Percentiles rank a stretch among this genome's conserved stretches.
These are phyloP conservation scores for Pyrgus malvae DNA, from an alignment of 2,888 invertebrate species.

Conservation along the genomic window DNA sequence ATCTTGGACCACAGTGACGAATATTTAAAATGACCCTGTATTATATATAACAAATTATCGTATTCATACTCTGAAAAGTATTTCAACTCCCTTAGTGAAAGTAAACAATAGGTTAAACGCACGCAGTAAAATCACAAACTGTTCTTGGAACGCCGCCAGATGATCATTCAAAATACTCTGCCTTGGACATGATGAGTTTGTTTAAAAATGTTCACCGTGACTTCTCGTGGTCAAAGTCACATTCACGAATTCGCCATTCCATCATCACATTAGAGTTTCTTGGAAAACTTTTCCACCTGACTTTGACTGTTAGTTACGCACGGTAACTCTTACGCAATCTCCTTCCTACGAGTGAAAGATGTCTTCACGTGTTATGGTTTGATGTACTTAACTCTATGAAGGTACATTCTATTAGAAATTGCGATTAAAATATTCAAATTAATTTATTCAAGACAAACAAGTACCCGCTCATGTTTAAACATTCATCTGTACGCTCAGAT, in stretches of 20 bases:
- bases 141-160: conserved; percentile 59
- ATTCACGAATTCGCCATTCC: not conserved
- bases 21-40: too few species aligned
- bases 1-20: too few species aligned
- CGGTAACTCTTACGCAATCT: not conserved
- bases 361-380: not conserved
- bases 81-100: conserved; percentile 26
- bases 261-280: too few species aligned
- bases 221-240: conserved; percentile 24
- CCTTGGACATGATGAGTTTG: conserved; percentile 67
- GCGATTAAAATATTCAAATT: conserved; percentile 28
- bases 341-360: conserved; percentile 6
- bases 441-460: conserved; percentile 33
- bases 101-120: conserved; percentile 35
- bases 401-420: conserved; percentile 22
- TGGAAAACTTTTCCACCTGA: not conserved
- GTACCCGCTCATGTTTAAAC: conserved; percentile 24
- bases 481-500: conserved; percentile 7
- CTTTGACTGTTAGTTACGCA: not conserved
- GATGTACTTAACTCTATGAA: not conserved
- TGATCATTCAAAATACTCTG: conserved; percentile 59
- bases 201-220: conserved; percentile 40
- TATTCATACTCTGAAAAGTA: too few species aligned
- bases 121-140: conserved; percentile 46
- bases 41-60: too few species aligned